Percentiles rank a stretch among this genome's conserved stretches.
Evolutionary conservation across 1,140 invertebrate species (phyloP).

Genomic region (Radopholus similis): DNA sequence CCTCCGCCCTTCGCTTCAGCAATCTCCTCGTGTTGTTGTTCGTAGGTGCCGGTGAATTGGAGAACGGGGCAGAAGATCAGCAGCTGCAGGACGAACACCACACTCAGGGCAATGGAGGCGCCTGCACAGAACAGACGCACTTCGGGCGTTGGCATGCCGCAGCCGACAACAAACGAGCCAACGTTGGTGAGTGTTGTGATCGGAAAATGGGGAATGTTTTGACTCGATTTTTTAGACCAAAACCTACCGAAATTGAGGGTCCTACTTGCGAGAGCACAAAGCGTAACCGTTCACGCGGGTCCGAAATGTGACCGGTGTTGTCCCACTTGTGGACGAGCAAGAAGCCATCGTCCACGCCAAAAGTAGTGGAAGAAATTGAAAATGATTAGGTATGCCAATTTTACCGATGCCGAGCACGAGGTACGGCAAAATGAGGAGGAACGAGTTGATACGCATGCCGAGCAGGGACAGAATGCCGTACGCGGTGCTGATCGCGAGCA

Average conservation of each 20-base stretch:
- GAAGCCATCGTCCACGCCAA: conserved; percentile 55
- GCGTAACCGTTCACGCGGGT: conserved; percentile 28
- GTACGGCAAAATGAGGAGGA: conserved; percentile 55
- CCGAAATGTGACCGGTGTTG: conserved; percentile 16
- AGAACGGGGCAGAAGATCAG: too few relatives aligned
- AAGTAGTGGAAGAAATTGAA: too few relatives aligned
- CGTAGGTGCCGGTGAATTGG: too few relatives aligned
- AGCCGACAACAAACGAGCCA: conserved; percentile 88
- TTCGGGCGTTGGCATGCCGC: conserved; percentile 76
- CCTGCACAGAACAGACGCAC: conserved; percentile 65
- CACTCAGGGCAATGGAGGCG: conserved; percentile 48
- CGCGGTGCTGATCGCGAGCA: conserved; percentile 43
- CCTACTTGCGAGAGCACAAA: conserved; percentile 71
- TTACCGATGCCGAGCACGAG: too few relatives aligned
- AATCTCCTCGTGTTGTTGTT: too few relatives aligned
- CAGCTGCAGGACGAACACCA: conserved; percentile 56
- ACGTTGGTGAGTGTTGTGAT: conserved; percentile 90
- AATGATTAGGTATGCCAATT: too few relatives aligned
- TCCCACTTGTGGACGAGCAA: conserved; percentile 52
- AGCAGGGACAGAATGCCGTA: conserved; percentile 45
- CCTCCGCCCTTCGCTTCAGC: too few relatives aligned
- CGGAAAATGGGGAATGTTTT: too few relatives aligned
- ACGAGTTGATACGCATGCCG: conserved; percentile 44
- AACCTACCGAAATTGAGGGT: conserved; percentile 89
- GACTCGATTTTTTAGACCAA: too few relatives aligned